Conservation (phyloP, 1,140 invertebrate species). For the Cecropterus lyciades region DNA sequence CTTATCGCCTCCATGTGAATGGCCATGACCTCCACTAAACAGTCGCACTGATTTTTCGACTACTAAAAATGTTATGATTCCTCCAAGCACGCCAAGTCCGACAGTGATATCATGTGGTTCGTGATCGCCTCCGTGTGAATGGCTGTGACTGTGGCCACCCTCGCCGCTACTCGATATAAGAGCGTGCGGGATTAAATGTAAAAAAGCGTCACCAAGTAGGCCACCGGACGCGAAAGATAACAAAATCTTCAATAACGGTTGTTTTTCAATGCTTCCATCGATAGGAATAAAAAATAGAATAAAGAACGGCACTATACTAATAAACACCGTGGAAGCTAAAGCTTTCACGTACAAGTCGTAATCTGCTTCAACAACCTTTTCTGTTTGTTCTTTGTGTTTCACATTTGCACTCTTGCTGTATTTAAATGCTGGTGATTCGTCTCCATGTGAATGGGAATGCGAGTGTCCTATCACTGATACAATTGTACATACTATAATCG, state of each 20-base stretch:
- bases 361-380: constrained; percentile 66
- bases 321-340: constrained; percentile 94
- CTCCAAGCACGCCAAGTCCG: constrained; percentile 94
- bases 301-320: constrained; percentile 97
- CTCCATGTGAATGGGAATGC: constrained; percentile 59
- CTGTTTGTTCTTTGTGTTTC: constrained; percentile 54
- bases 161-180: constrained; percentile 84
- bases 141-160: constrained; percentile 85
- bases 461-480: constrained; percentile 59
- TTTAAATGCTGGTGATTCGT: constrained; percentile 89
- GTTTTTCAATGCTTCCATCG: constrained; percentile 92
- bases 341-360: constrained; percentile 91
- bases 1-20: constrained; percentile 80
- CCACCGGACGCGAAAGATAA: constrained; percentile 98
- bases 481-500: constrained; percentile 47
- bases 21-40: constrained; percentile 92
- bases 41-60: constrained; percentile 97
- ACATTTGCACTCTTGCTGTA: constrained; percentile 90
- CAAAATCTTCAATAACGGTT: constrained; percentile 94
- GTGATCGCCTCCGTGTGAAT: constrained; percentile 79
- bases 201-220: constrained; percentile 97
- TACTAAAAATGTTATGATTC: constrained; percentile 96
- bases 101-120: constrained; percentile 91
- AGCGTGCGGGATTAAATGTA: constrained; percentile 98
- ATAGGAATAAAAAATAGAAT: constrained; percentile 97